Conservation (phyloP, 2,888 invertebrate genomes). For the Neoaliturus tenellus region DNA sequence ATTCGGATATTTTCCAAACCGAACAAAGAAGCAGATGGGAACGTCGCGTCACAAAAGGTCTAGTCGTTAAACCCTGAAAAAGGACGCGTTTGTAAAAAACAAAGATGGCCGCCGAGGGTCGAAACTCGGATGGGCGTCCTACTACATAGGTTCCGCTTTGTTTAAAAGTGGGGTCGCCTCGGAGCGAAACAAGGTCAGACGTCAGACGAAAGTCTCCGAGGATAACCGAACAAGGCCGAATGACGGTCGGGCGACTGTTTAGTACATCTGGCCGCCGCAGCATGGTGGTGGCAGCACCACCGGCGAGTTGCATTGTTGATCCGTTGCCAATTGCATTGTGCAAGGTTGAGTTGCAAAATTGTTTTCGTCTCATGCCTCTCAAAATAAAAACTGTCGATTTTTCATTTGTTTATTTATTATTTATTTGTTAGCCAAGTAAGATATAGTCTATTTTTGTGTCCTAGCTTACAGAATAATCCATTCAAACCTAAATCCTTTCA, state of each 20-base stretch:
- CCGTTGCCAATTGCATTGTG: background rate
- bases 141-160: background rate
- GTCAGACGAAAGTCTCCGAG: background rate
- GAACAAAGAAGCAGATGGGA: conserved; percentile 39
- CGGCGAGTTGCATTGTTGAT: background rate
- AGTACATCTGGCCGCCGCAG: conserved; percentile 9
- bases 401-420: no score
- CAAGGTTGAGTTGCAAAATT: background rate
- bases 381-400: no score
- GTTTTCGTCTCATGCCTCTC: no score
- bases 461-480: no score
- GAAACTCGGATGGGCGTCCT: background rate
- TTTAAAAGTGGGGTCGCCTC: background rate
- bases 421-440: no score
- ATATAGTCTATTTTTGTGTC: no score
- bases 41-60: background rate
- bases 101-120: conserved; percentile 47
- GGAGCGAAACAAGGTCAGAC: conserved; percentile 35
- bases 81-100: conserved; percentile 23
- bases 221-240: background rate
- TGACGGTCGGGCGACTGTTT: background rate
- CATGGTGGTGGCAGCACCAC: conserved; percentile 38
- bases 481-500: no score
- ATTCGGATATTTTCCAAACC: background rate
- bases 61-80: conserved; percentile 13